Evolutionary conservation across 2,113 vertebrate genomes (phyloP).

Genomic region (Pituophis catenifer): DNA sequence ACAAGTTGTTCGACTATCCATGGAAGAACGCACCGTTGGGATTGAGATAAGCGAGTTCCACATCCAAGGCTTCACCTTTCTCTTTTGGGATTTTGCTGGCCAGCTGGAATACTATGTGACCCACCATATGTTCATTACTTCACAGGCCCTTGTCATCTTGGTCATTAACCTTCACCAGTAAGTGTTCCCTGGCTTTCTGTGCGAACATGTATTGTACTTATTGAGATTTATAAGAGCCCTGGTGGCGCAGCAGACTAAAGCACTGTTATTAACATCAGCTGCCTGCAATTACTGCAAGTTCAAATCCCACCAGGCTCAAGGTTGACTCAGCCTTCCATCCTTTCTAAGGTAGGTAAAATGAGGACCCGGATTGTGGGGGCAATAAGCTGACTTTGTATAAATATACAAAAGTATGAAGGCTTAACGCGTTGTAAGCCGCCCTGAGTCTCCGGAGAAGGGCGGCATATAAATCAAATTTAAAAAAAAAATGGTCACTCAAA

Average conservation of each 20-base stretch:
- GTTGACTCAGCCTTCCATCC: too few species aligned
- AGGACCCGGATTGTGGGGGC: too few species aligned
- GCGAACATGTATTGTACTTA: background rate
- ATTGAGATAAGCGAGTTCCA: slow-evolving; percentile 70
- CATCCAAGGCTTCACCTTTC: slow-evolving; percentile 58
- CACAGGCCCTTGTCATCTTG: slow-evolving; percentile 67
- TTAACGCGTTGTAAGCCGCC: too few species aligned
- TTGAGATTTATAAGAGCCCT: background rate
- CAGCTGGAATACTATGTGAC: slow-evolving; percentile 75
- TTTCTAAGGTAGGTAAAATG: too few species aligned
- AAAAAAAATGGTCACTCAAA: background rate
- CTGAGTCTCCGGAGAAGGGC: too few species aligned
- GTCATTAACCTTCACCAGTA: slow-evolving; percentile 68
- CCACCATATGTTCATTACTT: slow-evolving; percentile 73
- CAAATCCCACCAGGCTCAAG: too few species aligned
- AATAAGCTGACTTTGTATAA: too few species aligned
- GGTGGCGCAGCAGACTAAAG: too few species aligned
- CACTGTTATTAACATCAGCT: too few species aligned
- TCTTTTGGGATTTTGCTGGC: slow-evolving; percentile 77
- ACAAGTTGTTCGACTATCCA: slow-evolving; percentile 40
- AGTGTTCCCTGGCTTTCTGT: background rate
- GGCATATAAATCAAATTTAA: too few species aligned
- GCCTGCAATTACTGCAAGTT: too few species aligned
- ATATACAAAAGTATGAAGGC: too few species aligned
- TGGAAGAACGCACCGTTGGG: slow-evolving; percentile 61